Conservation (phyloP, 2,113 vertebrate genomes). For the Panurus biarmicus region DNA sequence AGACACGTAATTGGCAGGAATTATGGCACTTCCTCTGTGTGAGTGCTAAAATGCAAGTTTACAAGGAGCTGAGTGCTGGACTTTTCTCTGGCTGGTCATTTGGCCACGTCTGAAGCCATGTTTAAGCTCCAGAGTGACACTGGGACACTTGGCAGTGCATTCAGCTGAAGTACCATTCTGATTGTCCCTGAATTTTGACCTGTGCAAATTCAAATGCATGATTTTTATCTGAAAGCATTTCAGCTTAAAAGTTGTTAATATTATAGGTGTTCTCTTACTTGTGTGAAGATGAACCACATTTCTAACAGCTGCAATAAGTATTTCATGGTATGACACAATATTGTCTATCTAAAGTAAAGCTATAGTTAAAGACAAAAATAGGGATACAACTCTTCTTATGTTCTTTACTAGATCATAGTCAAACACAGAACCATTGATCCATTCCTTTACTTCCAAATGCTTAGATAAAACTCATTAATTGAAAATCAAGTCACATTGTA, state of each 20-base stretch:
- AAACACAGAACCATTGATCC: not conserved
- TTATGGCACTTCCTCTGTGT: not conserved
- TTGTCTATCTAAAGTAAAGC: not conserved
- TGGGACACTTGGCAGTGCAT: not conserved
- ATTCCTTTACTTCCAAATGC: not conserved
- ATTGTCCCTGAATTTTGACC: not conserved
- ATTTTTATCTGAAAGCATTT: not conserved
- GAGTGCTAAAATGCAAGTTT: not conserved
- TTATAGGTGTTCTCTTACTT: not conserved
- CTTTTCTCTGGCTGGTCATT: not conserved
- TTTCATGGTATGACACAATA: not conserved
- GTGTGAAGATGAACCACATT: not conserved
- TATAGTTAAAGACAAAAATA: not conserved
- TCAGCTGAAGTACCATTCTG: not conserved
- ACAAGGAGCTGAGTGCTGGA: not conserved
- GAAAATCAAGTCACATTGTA: not conserved
- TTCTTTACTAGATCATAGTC: not conserved
- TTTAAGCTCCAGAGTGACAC: not conserved
- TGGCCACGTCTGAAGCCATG: not conserved
- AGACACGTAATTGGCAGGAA: not conserved
- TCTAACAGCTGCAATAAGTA: not conserved
- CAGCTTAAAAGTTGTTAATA: not conserved
- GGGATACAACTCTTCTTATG: not conserved
- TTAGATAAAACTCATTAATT: not conserved
- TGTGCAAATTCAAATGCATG: not conserved